Evolutionary conservation across 37 sponge, comb jelly and placozoan species (phyloP).

Genomic region (Ianthella basta): DNA sequence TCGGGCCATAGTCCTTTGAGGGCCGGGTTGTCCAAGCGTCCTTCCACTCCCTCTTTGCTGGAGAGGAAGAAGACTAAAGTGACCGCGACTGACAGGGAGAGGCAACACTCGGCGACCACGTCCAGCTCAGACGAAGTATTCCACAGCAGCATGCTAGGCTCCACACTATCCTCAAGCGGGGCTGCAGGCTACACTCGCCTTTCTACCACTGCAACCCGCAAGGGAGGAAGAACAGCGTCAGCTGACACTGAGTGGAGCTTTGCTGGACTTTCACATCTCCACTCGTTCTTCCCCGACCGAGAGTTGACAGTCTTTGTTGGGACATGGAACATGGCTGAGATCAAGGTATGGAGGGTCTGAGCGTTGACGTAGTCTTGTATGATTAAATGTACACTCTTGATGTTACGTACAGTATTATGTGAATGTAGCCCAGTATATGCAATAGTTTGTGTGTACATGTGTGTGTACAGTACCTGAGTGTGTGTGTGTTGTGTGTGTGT

Average conservation of each 20-base stretch:
- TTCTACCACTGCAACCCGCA: slow-evolving; percentile 45
- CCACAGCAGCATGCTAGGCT: not conserved
- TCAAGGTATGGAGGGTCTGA: slow-evolving; percentile 53
- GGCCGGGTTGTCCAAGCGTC: not conserved
- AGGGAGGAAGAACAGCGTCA: slow-evolving; percentile 43
- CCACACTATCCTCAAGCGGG: not conserved
- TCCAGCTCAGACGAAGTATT: not conserved
- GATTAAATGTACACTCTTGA: too few species aligned
- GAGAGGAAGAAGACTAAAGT: slow-evolving; percentile 13
- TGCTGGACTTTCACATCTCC: slow-evolving; percentile 36
- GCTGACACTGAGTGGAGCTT: slow-evolving; percentile 39
- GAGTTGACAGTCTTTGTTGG: slow-evolving; percentile 63
- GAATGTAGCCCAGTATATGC: too few species aligned
- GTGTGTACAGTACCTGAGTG: too few species aligned
- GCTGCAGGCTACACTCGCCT: not conserved
- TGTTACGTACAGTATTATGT: too few species aligned
- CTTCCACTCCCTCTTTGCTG: not conserved
- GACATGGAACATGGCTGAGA: slow-evolving; percentile 90
- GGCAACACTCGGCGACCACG: not conserved
- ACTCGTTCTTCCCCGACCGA: slow-evolving; percentile 68
- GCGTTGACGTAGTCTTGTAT: not conserved
- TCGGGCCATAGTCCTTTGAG: not conserved
- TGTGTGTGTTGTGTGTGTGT: too few species aligned
- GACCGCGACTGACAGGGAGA: not conserved
- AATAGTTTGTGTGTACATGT: too few species aligned